Percentiles rank a stretch among this genome's conserved stretches.
Evolutionary conservation across 2,888 invertebrate genomes (phyloP).

Genomic region (Tanytarsus gracilentus): DNA sequence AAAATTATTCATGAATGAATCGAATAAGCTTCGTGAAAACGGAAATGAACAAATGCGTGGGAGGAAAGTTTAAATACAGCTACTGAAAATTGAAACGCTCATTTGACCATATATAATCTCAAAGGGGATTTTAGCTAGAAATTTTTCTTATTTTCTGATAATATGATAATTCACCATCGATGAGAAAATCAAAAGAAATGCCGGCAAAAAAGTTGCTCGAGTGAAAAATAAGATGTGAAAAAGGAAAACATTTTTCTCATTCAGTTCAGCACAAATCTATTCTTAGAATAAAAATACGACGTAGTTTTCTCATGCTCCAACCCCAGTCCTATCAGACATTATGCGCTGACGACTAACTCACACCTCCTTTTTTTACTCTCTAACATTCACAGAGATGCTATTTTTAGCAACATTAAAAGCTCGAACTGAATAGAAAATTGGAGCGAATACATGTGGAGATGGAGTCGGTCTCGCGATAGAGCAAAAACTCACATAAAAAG

Average conservation of each 20-base stretch:
- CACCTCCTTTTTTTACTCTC: not conserved
- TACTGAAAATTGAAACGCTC: too few relatives aligned
- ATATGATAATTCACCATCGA: too few relatives aligned
- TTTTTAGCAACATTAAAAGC: slow-evolving; percentile 21
- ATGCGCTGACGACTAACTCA: not conserved
- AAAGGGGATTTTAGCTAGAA: too few relatives aligned
- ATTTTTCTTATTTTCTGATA: too few relatives aligned
- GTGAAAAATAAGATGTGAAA: slow-evolving; percentile 1
- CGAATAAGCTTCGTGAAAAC: too few relatives aligned
- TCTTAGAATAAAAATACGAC: not conserved
- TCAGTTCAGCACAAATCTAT: too few relatives aligned
- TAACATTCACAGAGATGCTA: slow-evolving; percentile 4
- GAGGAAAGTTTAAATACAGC: too few relatives aligned
- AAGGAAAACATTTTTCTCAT: not conserved
- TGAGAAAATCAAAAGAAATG: not conserved
- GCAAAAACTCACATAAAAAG: not conserved
- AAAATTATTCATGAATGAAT: too few relatives aligned
- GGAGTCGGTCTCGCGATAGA: too few relatives aligned
- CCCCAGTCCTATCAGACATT: not conserved
- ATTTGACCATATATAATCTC: too few relatives aligned
- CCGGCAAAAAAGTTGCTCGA: not conserved
- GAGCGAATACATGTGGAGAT: not conserved
- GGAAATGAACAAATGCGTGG: too few relatives aligned
- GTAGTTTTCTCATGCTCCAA: not conserved
- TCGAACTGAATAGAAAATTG: slow-evolving; percentile 12